phyloP scores from a whole-genome alignment of 2,888 invertebrate genomes.

The Caenorhabditis angaria region DNA sequence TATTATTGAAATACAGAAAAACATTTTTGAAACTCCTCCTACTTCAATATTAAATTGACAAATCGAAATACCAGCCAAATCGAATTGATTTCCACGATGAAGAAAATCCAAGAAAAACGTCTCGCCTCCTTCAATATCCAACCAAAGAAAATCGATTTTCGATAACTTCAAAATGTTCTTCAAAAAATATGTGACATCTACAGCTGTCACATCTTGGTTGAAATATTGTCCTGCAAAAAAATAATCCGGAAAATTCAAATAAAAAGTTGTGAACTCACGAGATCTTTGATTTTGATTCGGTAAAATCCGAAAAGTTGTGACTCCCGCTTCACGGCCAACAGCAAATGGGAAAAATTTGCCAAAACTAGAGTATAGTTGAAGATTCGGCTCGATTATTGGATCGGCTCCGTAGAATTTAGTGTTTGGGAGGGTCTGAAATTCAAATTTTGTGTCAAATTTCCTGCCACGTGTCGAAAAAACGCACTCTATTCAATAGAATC shows the following conservation, averaged over 20 bases:
- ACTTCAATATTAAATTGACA: conserved; percentile 39
- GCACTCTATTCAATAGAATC: not conserved
- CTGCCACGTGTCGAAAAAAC: no score
- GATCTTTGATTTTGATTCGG: conserved; percentile 36
- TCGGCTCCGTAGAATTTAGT: conserved; percentile 38
- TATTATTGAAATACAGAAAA: no score
- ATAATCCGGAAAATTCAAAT: no score
- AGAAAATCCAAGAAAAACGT: no score
- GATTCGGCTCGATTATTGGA: conserved; percentile 40
- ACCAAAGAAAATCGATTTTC: conserved; percentile 33
- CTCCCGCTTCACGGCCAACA: conserved; percentile 22
- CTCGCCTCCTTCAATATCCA: conserved; percentile 43
- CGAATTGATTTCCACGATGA: no score
- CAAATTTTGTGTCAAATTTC: no score
- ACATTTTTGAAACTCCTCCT: no score
- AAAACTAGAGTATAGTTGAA: conserved; percentile 29
- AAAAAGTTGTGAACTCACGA: conserved; percentile 12
- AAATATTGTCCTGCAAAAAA: no score
- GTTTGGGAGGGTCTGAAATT: not conserved
- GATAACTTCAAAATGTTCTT: conserved; percentile 12
- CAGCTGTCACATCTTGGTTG: conserved; percentile 33
- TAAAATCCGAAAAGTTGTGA: conserved; percentile 14
- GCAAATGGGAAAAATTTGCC: conserved; percentile 44
- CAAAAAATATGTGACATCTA: conserved; percentile 34
- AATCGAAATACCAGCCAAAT: no score